Percentiles rank a stretch among this genome's conserved stretches.
These are phyloP conservation scores for Acleris emargana DNA, from an alignment of 2,888 invertebrate species.

Conservation along the genomic window DNA sequence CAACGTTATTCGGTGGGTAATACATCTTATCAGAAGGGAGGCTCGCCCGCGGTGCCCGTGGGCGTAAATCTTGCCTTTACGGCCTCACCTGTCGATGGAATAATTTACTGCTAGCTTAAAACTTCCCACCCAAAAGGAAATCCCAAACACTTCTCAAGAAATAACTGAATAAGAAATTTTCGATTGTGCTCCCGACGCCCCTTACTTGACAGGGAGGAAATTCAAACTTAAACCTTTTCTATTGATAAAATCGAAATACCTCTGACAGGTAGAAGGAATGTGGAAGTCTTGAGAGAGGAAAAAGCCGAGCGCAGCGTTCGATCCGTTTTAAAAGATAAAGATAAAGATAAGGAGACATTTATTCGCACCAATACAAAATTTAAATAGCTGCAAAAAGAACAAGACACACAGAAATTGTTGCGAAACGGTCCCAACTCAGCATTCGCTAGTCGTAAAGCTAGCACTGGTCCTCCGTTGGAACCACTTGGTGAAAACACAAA, in stretches of 20 bases:
- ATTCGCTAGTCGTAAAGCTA: too few species aligned
- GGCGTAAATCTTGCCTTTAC: slow-evolving; percentile 83
- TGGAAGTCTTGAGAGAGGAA: slow-evolving; percentile 6
- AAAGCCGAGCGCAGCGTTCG: slow-evolving; percentile 6
- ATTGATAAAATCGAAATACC: slow-evolving; percentile 69
- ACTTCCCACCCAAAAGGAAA: slow-evolving; percentile 76
- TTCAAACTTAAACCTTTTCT: slow-evolving; percentile 64
- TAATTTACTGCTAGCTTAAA: slow-evolving; percentile 83
- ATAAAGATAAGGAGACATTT: too few species aligned
- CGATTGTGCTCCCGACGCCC: slow-evolving; percentile 63
- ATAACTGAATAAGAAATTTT: slow-evolving; percentile 80
- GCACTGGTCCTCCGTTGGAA: too few species aligned
- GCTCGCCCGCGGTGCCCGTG: slow-evolving; percentile 69
- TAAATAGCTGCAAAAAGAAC: too few species aligned
- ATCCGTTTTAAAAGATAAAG: slow-evolving; percentile 3
- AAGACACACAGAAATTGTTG: too few species aligned
- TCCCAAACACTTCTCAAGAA: slow-evolving; percentile 81
- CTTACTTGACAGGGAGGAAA: slow-evolving; percentile 61
- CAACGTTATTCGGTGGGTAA: slow-evolving; percentile 72
- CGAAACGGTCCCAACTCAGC: too few species aligned
- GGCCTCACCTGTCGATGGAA: slow-evolving; percentile 82
- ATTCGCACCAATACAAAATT: too few species aligned
- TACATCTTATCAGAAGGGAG: slow-evolving; percentile 78
- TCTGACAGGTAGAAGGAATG: slow-evolving; percentile 40
- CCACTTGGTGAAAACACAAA: too few species aligned